These are phyloP conservation scores for Drosophila malerkotliana DNA, from an alignment of 1,140 invertebrate genomes.

Conservation along the genomic window DNA sequence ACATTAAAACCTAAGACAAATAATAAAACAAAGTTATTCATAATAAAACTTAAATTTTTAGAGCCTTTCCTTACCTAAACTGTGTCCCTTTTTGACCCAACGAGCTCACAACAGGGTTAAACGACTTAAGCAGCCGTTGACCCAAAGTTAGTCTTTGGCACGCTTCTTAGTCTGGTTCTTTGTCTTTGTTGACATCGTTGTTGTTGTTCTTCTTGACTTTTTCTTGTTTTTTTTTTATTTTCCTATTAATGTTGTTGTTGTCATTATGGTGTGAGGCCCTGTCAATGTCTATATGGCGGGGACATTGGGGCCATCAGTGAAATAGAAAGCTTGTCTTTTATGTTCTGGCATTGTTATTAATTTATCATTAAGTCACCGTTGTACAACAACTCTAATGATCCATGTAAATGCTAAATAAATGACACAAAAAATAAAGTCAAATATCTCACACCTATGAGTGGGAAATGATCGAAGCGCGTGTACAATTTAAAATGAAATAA, in stretches of 20 bases:
- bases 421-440: slow-evolving; percentile 11
- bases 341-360: slow-evolving; percentile 62
- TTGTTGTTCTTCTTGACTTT: slow-evolving; percentile 5
- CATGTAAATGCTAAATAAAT: slow-evolving; percentile 72
- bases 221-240: background rate
- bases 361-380: slow-evolving; percentile 64
- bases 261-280: slow-evolving; percentile 52
- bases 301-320: slow-evolving; percentile 54
- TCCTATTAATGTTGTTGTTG: slow-evolving; percentile 25
- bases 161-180: slow-evolving; percentile 23
- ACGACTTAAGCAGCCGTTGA: slow-evolving; percentile 21
- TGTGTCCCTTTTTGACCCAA: background rate
- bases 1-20: too few relatives aligned
- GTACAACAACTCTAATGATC: slow-evolving; percentile 75
- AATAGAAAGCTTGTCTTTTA: slow-evolving; percentile 73
- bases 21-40: background rate
- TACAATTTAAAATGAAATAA: slow-evolving; percentile 80
- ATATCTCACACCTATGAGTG: slow-evolving; percentile 7
- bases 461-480: slow-evolving; percentile 64
- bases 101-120: slow-evolving; percentile 43
- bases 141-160: slow-evolving; percentile 46
- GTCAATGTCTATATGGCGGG: slow-evolving; percentile 50
- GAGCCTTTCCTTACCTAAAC: background rate
- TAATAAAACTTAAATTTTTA: background rate
- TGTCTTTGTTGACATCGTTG: slow-evolving; percentile 20